Percentiles rank a stretch among this genome's conserved stretches.
Conservation (phyloP, 1,140 invertebrate species). For the Zaprionus lachaisei region DNA sequence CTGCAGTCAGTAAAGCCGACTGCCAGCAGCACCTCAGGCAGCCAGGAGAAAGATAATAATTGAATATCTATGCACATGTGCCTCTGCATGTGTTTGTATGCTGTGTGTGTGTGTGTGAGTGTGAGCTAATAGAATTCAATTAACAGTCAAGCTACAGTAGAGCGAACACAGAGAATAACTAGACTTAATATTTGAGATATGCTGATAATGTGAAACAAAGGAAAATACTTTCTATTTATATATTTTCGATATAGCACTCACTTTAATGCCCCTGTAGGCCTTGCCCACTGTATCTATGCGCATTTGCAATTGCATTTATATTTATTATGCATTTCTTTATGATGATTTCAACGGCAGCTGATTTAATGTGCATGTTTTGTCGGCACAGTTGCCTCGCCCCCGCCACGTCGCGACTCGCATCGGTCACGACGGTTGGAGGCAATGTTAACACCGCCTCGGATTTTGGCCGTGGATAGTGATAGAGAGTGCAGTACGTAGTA, state of each 20-base stretch:
- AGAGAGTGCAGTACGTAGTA: conserved; percentile 43
- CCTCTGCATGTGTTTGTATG: conserved; percentile 17
- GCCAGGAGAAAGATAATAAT: conserved; percentile 65
- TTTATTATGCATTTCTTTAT: conserved; percentile 58
- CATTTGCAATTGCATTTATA: conserved; percentile 30
- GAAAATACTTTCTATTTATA: neutral
- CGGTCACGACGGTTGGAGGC: conserved; percentile 70
- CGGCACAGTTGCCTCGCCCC: neutral
- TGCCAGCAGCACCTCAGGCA: conserved; percentile 19
- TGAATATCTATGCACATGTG: conserved; percentile 51
- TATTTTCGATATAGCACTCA: neutral
- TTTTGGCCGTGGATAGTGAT: conserved; percentile 44
- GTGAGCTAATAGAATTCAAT: conserved; percentile 34
- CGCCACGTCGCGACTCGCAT: conserved; percentile 5
- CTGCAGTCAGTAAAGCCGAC: conserved; percentile 1
- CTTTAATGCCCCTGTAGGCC: neutral
- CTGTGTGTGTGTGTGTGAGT: conserved; percentile 44
- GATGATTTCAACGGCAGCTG: conserved; percentile 67
- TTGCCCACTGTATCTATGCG: conserved; percentile 12
- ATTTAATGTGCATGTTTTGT: conserved; percentile 62
- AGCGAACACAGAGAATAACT: neutral
- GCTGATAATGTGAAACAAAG: neutral
- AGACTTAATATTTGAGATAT: neutral
- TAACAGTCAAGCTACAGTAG: neutral
- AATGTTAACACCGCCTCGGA: conserved; percentile 71